Base-by-base conservation (phyloP, 2,797 vertebrate genomes). In the Limosa lapponica region DNA sequence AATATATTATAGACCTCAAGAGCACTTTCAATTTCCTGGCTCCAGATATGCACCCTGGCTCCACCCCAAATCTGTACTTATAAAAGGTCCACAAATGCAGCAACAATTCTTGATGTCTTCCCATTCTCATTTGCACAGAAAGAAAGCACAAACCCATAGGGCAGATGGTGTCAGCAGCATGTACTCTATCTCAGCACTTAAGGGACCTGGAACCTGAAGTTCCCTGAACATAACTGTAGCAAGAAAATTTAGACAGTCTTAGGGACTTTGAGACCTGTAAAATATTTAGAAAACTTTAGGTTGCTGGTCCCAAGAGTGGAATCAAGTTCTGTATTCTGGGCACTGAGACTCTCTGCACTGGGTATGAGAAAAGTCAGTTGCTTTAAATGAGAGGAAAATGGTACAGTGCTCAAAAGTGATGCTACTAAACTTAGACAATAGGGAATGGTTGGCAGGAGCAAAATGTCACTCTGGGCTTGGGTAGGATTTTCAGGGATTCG, bases 1-100 rank as follows among this genome's bases (percentile, higher is more conserved):
- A 90, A 87, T 82, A 61, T 65, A 65, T 86, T 87, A 83, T 14
- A 91, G 65, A 89, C 24, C 72, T 77, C 84, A 55, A 90, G 44
- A 92, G 71, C 37, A 49, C 13, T 86, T 95, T 92, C 55, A 80
- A 2, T 87, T 87, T 95, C 61, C 79, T 94, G 93, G 44, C 64
- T 95, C 8, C 41, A 65, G 30, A 71, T 51, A 82, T 14, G 34
- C 36, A 57, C 0, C 3, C 36, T 95, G 74, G 59, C 75, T 91
- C 69, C 65, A 86, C 85, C 87, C 57, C 94, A 93, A 82, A 93
- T 64, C 57, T 71, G 44, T 78, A 80, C 37, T 52, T 74, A 86
- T 86, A 82, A 89, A 94, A 84, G 8, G 37, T 62, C 62, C 59
- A 70, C 49, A 92, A 87, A 72, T 66, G 67, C 39, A 89, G 36